phyloP scores from a whole-genome alignment of 2,113 vertebrate genomes.

The Nothocercus nigrocapillus region DNA sequence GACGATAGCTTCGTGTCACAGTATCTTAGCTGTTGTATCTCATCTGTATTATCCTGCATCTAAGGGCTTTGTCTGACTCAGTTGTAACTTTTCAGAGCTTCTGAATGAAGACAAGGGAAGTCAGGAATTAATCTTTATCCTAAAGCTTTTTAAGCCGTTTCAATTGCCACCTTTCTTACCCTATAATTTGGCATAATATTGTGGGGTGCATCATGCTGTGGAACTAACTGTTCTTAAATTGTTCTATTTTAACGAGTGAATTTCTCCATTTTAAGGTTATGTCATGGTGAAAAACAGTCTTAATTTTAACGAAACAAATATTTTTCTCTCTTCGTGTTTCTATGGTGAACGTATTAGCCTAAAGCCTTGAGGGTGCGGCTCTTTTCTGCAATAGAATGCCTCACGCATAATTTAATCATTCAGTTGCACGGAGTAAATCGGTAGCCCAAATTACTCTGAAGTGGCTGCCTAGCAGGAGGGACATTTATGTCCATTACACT shows the following conservation, averaged over 20 bases:
- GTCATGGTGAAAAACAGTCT: conserved; percentile 60
- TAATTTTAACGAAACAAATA: conserved; percentile 73
- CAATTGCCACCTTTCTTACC: conserved; percentile 56
- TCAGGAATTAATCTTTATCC: conserved; percentile 56
- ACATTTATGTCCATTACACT: conserved; percentile 40
- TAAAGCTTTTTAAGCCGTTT: conserved; percentile 57
- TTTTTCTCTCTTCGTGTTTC: conserved; percentile 56
- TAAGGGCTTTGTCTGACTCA: conserved; percentile 46
- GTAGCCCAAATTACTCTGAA: conserved; percentile 55
- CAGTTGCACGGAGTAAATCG: conserved; percentile 29
- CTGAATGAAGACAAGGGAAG: conserved; percentile 45
- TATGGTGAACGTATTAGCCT: conserved; percentile 19
- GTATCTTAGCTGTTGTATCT: background rate
- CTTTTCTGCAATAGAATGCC: conserved; percentile 29
- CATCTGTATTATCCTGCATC: conserved; percentile 9
- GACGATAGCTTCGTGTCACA: background rate
- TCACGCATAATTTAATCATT: conserved; percentile 61
- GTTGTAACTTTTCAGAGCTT: conserved; percentile 54
- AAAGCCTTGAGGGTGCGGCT: conserved; percentile 32
- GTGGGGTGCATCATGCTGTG: conserved; percentile 61
- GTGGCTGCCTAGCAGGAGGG: conserved; percentile 51
- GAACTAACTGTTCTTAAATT: conserved; percentile 65
- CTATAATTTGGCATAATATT: conserved; percentile 69
- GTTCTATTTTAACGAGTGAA: conserved; percentile 29
- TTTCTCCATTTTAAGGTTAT: conserved; percentile 66